A percentile compares a stretch with the other conserved stretches of the same genome.
Conservation (phyloP, 1,140 invertebrate genomes). For the Lethrus apterus region DNA sequence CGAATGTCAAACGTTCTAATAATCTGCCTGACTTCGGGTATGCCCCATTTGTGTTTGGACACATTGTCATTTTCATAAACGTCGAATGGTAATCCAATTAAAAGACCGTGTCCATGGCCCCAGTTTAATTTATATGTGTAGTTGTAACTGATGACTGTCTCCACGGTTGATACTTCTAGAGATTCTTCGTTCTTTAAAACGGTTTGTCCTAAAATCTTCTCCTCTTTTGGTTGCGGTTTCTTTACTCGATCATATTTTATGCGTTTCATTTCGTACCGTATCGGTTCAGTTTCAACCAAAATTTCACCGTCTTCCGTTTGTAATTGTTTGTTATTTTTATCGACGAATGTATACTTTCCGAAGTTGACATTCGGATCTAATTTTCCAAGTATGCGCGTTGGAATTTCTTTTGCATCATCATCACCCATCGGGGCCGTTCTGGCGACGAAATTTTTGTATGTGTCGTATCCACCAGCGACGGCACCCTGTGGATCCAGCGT, state of each 20-base stretch:
- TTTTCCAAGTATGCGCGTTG: slow-evolving; percentile 59
- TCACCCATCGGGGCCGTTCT: slow-evolving; percentile 41
- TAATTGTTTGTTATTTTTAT: slow-evolving; percentile 50
- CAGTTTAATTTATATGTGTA: slow-evolving; percentile 63
- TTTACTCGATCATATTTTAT: slow-evolving; percentile 55
- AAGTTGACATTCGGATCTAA: slow-evolving; percentile 54
- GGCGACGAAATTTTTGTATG: slow-evolving; percentile 44
- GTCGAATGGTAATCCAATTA: slow-evolving; percentile 63
- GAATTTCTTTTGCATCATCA: slow-evolving; percentile 37
- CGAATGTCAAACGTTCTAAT: slow-evolving; percentile 52
- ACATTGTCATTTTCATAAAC: slow-evolving; percentile 54
- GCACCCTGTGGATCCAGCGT: slow-evolving; percentile 52
- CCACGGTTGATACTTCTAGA: slow-evolving; percentile 46
- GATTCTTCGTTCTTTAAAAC: slow-evolving; percentile 53
- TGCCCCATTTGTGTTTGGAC: slow-evolving; percentile 61
- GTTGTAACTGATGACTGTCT: slow-evolving; percentile 61
- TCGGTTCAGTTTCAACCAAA: slow-evolving; percentile 68
- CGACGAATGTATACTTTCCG: slow-evolving; percentile 59
- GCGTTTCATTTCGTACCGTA: slow-evolving; percentile 60
- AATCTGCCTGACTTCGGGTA: slow-evolving; percentile 40
- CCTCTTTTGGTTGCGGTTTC: slow-evolving; percentile 46
- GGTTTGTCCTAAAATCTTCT: slow-evolving; percentile 50
- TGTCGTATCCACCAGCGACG: slow-evolving; percentile 51
- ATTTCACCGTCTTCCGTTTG: slow-evolving; percentile 61
- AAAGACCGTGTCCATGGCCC: slow-evolving; percentile 68